A percentile compares a stretch with the other conserved stretches of the same genome.
Evolutionary conservation across 2,888 invertebrate genomes (phyloP).

Genomic region (Cheiracanthium punctorium): DNA sequence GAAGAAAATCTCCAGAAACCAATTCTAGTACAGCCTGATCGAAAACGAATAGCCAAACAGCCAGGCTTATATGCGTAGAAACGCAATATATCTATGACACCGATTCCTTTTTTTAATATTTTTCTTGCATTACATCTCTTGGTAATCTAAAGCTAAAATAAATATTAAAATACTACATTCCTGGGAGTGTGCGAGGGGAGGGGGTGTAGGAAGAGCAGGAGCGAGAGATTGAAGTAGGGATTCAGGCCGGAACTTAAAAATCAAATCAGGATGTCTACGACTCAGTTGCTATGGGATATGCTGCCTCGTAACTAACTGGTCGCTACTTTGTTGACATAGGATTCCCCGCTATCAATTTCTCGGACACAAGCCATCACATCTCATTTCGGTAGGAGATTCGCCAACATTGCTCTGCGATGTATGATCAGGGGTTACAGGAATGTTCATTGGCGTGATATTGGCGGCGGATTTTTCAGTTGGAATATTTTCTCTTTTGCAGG

Average conservation of each 20-base stretch:
- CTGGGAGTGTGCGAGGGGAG: background rate
- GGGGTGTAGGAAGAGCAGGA: background rate
- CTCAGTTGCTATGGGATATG: constrained; percentile 58
- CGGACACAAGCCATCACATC: constrained; percentile 65
- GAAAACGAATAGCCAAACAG: background rate
- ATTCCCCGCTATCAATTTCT: constrained; percentile 67
- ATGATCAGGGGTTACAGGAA: constrained; percentile 42
- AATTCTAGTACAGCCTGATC: background rate
- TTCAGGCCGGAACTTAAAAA: constrained; percentile 34
- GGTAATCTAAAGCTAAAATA: constrained; percentile 8
- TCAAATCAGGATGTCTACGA: constrained; percentile 49
- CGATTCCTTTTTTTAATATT: background rate
- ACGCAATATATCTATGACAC: background rate
- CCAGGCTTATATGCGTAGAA: background rate
- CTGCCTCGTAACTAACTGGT: constrained; percentile 58
- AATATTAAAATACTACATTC: constrained; percentile 8
- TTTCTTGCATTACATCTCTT: constrained; percentile 6
- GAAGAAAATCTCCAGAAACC: background rate
- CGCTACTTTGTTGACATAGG: constrained; percentile 65
- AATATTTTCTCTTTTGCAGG: no score
- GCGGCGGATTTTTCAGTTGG: constrained; percentile 17
- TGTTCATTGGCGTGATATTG: constrained; percentile 20
- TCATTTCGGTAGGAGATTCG: constrained; percentile 76
- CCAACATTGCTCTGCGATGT: constrained; percentile 73
- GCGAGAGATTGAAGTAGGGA: background rate